A percentile compares a stretch with the other conserved stretches of the same genome.
Conservation (phyloP, 2,888 invertebrate genomes). For the Macrophya annulata region DNA sequence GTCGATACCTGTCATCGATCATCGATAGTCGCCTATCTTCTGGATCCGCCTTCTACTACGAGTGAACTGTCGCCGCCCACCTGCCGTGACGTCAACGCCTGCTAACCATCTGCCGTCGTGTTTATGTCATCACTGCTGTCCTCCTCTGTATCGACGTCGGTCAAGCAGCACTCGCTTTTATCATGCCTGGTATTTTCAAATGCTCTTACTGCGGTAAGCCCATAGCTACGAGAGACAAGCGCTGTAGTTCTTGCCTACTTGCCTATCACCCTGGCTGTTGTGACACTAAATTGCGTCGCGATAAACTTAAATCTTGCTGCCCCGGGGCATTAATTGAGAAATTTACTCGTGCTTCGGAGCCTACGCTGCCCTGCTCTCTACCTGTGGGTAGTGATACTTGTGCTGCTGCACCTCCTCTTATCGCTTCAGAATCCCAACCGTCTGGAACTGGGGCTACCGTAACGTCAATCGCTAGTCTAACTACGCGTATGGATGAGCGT, state of each 20-base stretch:
- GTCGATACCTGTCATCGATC: not conserved
- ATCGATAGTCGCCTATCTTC: not conserved
- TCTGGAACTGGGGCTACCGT: not conserved
- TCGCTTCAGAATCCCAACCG: not conserved
- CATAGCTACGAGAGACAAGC: not conserved
- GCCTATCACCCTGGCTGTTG: not conserved
- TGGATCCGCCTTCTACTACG: too few species aligned
- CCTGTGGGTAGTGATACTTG: not conserved
- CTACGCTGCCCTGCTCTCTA: not conserved
- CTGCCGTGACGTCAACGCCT: not conserved
- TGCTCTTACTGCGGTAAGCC: not conserved
- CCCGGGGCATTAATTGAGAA: not conserved
- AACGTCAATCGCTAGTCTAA: not conserved
- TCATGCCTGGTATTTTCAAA: not conserved
- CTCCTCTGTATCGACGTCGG: not conserved
- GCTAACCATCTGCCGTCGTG: too few species aligned
- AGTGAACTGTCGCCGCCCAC: not conserved
- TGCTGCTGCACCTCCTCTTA: not conserved
- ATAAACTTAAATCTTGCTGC: not conserved
- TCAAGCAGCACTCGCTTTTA: not conserved
- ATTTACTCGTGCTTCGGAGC: not conserved
- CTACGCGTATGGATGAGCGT: slow-evolving; percentile 7
- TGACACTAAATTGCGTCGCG: not conserved
- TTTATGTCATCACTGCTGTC: not conserved
- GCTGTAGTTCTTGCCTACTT: not conserved